Conservation (phyloP, 92 coral and sea anemone species). For the Palythoa caribaeorum region DNA sequence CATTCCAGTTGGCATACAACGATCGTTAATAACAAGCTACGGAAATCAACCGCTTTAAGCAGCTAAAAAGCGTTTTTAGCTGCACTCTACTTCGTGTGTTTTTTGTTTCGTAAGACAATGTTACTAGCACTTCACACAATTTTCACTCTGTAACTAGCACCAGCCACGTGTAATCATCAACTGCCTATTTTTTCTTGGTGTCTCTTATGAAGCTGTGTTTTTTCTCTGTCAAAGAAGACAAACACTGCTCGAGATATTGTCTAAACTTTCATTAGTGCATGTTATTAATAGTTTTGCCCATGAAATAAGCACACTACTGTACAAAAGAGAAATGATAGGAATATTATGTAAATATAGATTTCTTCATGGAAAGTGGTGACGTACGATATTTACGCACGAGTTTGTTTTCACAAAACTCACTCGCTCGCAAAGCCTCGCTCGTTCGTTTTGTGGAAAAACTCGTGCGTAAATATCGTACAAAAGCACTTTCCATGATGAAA, state of each 20-base stretch:
- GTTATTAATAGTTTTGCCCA: constrained; percentile 50
- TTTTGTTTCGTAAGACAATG: constrained; percentile 10
- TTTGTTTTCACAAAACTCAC: no score
- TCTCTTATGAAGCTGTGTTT: constrained; percentile 47
- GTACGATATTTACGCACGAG: no score
- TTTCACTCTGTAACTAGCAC: constrained; percentile 13
- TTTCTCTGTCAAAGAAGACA: constrained; percentile 47
- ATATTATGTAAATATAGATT: constrained; percentile 43
- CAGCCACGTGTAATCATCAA: constrained; percentile 24
- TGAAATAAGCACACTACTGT: constrained; percentile 50
- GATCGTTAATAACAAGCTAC: constrained; percentile 12
- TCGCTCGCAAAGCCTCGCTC: no score
- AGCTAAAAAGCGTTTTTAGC: neutral
- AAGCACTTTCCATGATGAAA: no score
- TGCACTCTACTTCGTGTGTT: constrained; percentile 2
- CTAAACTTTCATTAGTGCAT: constrained; percentile 48
- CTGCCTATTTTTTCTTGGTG: constrained; percentile 40
- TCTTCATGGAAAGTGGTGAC: no score
- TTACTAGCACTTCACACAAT: constrained; percentile 8
- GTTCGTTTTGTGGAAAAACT: no score
- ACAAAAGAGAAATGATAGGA: constrained; percentile 45
- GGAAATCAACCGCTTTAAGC: constrained; percentile 10
- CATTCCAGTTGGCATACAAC: neutral
- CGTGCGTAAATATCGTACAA: no score
- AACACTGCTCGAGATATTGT: constrained; percentile 49